Base-by-base conservation (phyloP, 53 echinoderm and acorn worm species). In the Henricia sp. region DNA sequence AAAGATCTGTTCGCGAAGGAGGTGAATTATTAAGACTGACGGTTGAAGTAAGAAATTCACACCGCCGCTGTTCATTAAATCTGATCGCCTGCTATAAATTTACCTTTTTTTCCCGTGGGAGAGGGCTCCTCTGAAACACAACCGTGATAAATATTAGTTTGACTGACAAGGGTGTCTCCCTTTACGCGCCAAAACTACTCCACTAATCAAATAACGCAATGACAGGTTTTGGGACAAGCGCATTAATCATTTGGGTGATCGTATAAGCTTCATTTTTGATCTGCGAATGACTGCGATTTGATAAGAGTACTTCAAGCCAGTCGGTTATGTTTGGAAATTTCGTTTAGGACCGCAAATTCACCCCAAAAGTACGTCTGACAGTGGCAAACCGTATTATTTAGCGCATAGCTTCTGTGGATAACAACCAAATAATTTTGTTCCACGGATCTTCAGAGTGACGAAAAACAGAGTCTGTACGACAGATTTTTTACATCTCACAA, bases 31-130 rank as follows among this genome's bases (percentile, higher is more conserved):
- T 72, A 74, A 74, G 57, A 11, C 74, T 37, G 42, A 35, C 36
- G 63, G 62, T 12, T 35, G 48, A 32, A 58, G 38, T 34, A 16
- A 4, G 23, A n/a, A 2, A 10, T 39, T 16, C 52, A 16, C 53
- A 4, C 21, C 37, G 11, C 44, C 80, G 62, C 65, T 48, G 48
- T 80, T 80, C 63, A 80, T 80, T 80, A 63, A 80, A 80, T 63
- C 64, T 13, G 63, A 63, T 62, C 80, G 46, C 63, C 64, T 80
- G 80, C 80, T 80, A 35, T 57, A 35, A 17, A 62, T 64, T 50
- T 80, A 32, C 50, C 30, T 10, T 17, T 17, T 32, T 44, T 20
- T 63, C 48, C 64, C 63, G 1, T 0, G 52, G 27, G 72, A 46
- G 50, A 36, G 24, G 6, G 35, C 63, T 64, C 6, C 50, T 80